A percentile compares a stretch with the other conserved stretches of the same genome.
Evolutionary conservation across 2,888 invertebrate species (phyloP).

Genomic region (Exocentrus adspersus): DNA sequence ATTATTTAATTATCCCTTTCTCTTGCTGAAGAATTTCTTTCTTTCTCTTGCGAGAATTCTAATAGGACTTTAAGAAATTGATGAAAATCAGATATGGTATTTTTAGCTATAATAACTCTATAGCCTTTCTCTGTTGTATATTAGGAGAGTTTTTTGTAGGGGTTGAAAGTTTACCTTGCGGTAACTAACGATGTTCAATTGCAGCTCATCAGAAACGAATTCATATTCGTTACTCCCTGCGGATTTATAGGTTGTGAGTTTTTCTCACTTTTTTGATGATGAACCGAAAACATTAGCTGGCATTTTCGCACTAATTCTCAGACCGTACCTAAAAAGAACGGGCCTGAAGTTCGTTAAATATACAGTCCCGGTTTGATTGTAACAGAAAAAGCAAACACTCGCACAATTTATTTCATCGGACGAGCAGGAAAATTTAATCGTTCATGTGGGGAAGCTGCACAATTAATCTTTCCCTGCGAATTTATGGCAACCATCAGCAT

Average conservation of each 20-base stretch:
- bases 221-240: too few relatives aligned
- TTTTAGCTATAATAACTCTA: too few relatives aligned
- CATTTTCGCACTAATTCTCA: constrained; percentile 4
- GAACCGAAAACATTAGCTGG: not conserved
- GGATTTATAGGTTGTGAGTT: not conserved
- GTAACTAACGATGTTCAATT: too few relatives aligned
- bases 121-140: too few relatives aligned
- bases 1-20: too few relatives aligned
- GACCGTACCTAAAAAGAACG: not conserved
- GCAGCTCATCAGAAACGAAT: too few relatives aligned
- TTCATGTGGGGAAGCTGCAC: constrained; percentile 51
- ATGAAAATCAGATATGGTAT: not conserved
- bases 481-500: constrained; percentile 27
- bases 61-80: too few relatives aligned
- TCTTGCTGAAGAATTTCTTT: too few relatives aligned
- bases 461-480: constrained; percentile 47
- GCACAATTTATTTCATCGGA: constrained; percentile 48
- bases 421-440: constrained; percentile 51
- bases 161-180: too few relatives aligned
- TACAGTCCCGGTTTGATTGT: constrained; percentile 25
- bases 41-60: too few relatives aligned
- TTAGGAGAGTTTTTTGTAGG: too few relatives aligned
- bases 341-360: constrained; percentile 9
- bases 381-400: constrained; percentile 48
- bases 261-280: not conserved